Base-by-base conservation (phyloP, 92 coral and sea anemone genomes). In the Parazoanthus darwini region DNA sequence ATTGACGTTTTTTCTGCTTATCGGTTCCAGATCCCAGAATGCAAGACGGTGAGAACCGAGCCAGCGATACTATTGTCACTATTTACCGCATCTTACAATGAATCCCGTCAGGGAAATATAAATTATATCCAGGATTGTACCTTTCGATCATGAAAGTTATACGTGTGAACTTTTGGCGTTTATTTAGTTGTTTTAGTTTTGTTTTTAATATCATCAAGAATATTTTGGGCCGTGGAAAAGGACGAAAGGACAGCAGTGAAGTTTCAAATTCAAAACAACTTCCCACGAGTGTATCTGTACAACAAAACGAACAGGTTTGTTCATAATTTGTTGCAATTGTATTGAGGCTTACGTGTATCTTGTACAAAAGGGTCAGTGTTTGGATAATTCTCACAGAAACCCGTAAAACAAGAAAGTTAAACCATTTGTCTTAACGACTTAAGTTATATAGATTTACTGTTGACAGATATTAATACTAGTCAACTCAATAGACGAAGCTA, bases 181-280 rank as follows among this genome's bases (percentile, higher is more conserved):
- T 94, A 70, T 90, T 91, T 50, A 92, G 89, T 78, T 94, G 96
- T 78, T 88, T 94, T 82, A 58, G 90, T 39, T 92, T 90, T 59
- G 42, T 94, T 15, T 80, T 92, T 26, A 88, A 79, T 76, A 87
- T 94, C 36, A 86, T 94, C n/a, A 94, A 94, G 89, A 90, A 37
- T 77, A 80, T 94, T 56, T 94, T 94, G 29, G 91, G 93, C 66
- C 84, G 94, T 77, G 93, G 94, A 6, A 90, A 93, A 78, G 91
- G 86, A 13, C 86, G 94, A 25, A 94, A 92, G 63, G 66, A 82
- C 48, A 94, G 96, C 84, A 88, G 72, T 29, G 65, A 86, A 22
- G 89, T 8, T 13, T 11, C 38, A 9, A 36, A 79, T 48, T 38
- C 79, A 56, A 81, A 80, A 20, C 78, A 59, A 6, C 85, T 91